Percentiles rank a stretch among this genome's conserved stretches.
Conservation (phyloP, 2,888 invertebrate genomes). For the Prosopocoilus inquinatus region DNA sequence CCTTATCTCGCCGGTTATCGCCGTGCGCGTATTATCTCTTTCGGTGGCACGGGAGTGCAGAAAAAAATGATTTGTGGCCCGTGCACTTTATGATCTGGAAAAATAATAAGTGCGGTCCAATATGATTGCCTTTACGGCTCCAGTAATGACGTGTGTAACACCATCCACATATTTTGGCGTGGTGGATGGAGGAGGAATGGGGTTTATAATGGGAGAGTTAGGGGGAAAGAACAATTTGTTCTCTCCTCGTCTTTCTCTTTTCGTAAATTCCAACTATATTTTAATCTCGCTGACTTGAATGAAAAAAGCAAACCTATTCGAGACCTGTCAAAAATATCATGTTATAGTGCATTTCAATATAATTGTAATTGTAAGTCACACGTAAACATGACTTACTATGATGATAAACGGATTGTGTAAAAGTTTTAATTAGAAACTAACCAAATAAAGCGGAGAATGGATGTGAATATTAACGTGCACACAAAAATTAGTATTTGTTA, state of each 20-base stretch:
- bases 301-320: too few species aligned
- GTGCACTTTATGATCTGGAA: slow-evolving; percentile 42
- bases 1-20: slow-evolving; percentile 29
- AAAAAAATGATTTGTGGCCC: slow-evolving; percentile 37
- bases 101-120: slow-evolving; percentile 44
- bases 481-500: too few species aligned
- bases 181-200: not conserved
- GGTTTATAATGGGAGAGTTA: slow-evolving; percentile 14
- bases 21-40: slow-evolving; percentile 27
- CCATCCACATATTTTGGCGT: slow-evolving; percentile 5
- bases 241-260: not conserved
- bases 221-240: slow-evolving; percentile 16
- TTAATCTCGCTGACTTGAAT: too few species aligned
- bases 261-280: too few species aligned
- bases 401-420: too few species aligned
- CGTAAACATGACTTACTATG: too few species aligned
- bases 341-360: too few species aligned
- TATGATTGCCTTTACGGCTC: slow-evolving; percentile 41
- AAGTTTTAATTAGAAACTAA: too few species aligned
- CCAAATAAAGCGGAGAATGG: too few species aligned
- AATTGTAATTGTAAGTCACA: too few species aligned
- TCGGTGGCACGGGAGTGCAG: slow-evolving; percentile 19
- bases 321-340: too few species aligned
- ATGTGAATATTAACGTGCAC: too few species aligned
- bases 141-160: slow-evolving; percentile 39